Base-by-base conservation (phyloP, 2,888 invertebrate species). In the Hoplodrina blanda region DNA sequence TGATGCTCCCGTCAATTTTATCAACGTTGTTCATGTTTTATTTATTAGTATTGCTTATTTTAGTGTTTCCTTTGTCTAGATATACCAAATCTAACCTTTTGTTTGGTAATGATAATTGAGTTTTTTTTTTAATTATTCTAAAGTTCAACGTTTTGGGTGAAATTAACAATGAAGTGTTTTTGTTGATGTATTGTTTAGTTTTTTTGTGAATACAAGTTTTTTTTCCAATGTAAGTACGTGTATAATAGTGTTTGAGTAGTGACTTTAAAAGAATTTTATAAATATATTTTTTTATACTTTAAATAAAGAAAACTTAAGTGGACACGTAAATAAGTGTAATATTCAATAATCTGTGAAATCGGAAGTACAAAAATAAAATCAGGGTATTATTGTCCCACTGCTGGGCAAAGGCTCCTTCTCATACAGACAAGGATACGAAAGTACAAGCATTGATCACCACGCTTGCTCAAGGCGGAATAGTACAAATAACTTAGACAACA, bases 11-110 rank as follows among this genome's bases (percentile, higher is more conserved):
- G 5, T 87, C 90, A 50, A 78, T 95, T 10, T 72, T 94, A 62
- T 91, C 95, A 0, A 91, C 93, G 0, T 69, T 94, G 30, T 93
- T 96, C 74, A 89, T 95, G 88, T 81, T 94, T 15, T 96, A 95
- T 82, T 84, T 96, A 55, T 88, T 96, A 73, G 90, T 93, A 54
- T 80, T 95, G n/a, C 72, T 95, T 1, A 88, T 94, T 7, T 73
- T 95, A 8, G 88, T 94, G 54, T 95, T 96, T 74, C 95, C 95
- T 15, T 78, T 95, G 74, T 95, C 95, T 4, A 94, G 92, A 73
- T 94, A 95, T 78, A 91, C 88, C 15, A 91, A 87, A 60, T 79
- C 81, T 15, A 85, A 66, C 65, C 66, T 86, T 61, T 79, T 83
- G 77, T 76, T 84, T 33, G 61, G 68, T 0, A 55, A 76, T 62